Evolutionary conservation across 2,797 vertebrate species (phyloP), one percentile per base, ranked within the genome.

Genomic region (Schizopygopsis pylzovi): DNA sequence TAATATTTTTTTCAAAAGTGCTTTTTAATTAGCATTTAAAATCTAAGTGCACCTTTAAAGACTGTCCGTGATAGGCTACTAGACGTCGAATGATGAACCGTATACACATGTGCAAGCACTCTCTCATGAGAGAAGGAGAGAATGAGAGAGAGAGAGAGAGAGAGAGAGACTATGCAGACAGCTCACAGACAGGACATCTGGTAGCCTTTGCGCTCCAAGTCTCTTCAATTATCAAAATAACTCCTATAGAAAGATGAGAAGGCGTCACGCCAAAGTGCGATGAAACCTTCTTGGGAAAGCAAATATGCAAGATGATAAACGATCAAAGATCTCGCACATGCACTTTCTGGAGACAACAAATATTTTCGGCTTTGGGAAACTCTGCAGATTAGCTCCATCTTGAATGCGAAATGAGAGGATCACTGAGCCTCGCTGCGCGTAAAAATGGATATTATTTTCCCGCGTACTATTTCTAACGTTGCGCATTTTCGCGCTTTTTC

Each of bases 381-480:
- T 85, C 77, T 73, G 84, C 84, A 85, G 54, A 80, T 85, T 85
- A 80, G 68, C 84, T 80, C 77, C 84, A 85, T 85, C 54, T 81
- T 85, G 77, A 85, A 80, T 80, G 78, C 68, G 84, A 63, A 73
- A 79, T 61, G 75, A 84, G 59, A 80, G 54, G 77, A 83, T 49
- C 59, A 22, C 22, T 25, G 37, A 18, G n/a, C 15, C 68, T 43
- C 49, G n/a, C 70, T 3, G 16, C 47, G 59, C 41, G 22, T 28
- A 45, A 43, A 49, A 49, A 68, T 79, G 85, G 81, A 83, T 22
- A 25, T 63, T 47, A 25, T 86, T 43, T 83, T 22, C 39, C 80
- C 22, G 71, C 61, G 39, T 47, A 18, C 25, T 67, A 9, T 47
- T 65, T 41, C 47, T 41, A n/a, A 18, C 49, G 45, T 82, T 70